phyloP scores from a whole-genome alignment of 2,888 invertebrate species.

The Stenchaetothrips biformis region DNA sequence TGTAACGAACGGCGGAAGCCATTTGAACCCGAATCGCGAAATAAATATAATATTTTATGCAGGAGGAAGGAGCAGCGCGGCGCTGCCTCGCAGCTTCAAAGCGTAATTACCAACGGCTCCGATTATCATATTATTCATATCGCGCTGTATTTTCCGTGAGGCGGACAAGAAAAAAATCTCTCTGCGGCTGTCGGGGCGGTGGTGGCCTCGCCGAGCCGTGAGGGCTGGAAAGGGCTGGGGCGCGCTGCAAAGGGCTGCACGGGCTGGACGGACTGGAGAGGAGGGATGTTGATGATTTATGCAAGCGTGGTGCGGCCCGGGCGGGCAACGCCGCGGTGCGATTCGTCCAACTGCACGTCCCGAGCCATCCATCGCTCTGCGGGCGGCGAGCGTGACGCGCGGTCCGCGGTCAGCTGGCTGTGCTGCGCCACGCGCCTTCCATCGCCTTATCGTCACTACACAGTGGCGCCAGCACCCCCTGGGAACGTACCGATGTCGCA shows the following conservation, averaged over 20 bases:
- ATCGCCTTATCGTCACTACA: too few species aligned
- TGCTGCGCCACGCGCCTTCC: too few species aligned
- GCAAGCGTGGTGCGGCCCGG: background rate
- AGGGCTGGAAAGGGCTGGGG: background rate
- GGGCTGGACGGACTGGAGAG: too few species aligned
- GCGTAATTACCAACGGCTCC: conserved; percentile 10
- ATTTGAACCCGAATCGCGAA: too few species aligned
- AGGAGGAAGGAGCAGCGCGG: too few species aligned
- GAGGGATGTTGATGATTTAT: conserved; percentile 6
- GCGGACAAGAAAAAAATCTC: conserved; percentile 4
- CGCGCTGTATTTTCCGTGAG: conserved; percentile 3
- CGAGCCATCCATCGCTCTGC: background rate
- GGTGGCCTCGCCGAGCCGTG: background rate
- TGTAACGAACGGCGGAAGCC: too few species aligned
- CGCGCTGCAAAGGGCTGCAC: background rate
- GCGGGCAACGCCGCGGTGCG: too few species aligned
- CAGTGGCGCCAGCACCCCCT: background rate
- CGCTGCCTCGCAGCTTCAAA: background rate
- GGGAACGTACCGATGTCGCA: background rate
- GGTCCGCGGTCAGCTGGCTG: background rate
- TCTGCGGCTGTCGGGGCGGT: background rate
- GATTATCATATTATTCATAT: conserved; percentile 25
- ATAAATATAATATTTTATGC: too few species aligned
- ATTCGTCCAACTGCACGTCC: too few species aligned
- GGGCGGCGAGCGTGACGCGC: background rate